Percentiles rank a stretch among this genome's conserved stretches.
These are phyloP conservation scores for Psylliodes chrysocephalus DNA, from an alignment of 2,888 invertebrate genomes.

Conservation along the genomic window DNA sequence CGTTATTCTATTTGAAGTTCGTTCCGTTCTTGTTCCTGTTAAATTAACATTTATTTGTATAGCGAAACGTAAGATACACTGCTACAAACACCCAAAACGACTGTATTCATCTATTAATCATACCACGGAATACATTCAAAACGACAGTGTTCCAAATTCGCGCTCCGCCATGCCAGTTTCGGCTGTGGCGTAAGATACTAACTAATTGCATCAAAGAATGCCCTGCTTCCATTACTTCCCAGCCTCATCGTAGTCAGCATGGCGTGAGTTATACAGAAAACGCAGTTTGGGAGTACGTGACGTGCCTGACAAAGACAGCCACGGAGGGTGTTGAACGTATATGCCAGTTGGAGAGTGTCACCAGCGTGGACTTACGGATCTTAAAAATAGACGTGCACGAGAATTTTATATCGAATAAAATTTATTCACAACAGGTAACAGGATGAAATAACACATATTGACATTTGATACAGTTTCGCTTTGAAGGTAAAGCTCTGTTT, in stretches of 20 bases:
- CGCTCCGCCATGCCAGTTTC: conserved; percentile 16
- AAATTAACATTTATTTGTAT: conserved; percentile 10
- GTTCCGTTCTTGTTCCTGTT: background rate
- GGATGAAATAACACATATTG: no score
- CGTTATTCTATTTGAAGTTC: background rate
- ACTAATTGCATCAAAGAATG: conserved; percentile 33
- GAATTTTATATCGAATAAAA: no score
- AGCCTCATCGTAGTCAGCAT: conserved; percentile 20
- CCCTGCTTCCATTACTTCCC: conserved; percentile 29
- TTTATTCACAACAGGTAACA: no score
- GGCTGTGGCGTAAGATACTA: conserved; percentile 30
- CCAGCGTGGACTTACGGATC: no score
- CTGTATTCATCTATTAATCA: conserved; percentile 25
- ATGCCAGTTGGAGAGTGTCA: background rate
- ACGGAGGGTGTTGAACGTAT: conserved; percentile 3
- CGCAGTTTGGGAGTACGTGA: conserved; percentile 58
- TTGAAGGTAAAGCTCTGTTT: no score
- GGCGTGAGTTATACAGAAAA: conserved; percentile 36
- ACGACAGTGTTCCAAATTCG: conserved; percentile 20
- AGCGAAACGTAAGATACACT: background rate
- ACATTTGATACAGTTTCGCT: no score
- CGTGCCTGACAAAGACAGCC: conserved; percentile 46
- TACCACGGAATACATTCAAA: conserved; percentile 20
- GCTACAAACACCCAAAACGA: background rate
- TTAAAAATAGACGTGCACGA: no score